phyloP scores from a whole-genome alignment of 2,888 invertebrate species.

The Apodemia hepburni region DNA sequence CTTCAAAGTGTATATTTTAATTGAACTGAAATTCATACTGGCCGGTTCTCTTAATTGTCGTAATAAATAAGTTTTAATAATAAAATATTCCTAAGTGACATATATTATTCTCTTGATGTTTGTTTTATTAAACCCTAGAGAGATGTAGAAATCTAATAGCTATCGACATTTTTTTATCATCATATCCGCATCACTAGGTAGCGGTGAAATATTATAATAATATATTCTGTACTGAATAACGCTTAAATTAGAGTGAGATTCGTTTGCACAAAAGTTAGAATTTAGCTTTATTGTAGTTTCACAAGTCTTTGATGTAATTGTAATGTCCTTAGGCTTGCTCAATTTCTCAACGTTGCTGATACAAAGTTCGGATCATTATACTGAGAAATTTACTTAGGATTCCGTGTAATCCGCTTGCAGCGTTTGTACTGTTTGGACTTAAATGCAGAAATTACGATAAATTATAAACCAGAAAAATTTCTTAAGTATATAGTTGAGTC shows the following conservation, averaged over 20 bases:
- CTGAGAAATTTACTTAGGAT: background rate
- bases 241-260: background rate
- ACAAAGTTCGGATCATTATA: constrained; percentile 9
- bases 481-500: no score
- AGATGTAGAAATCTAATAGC: no score
- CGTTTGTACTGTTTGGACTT: background rate
- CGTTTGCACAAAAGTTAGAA: background rate
- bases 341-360: background rate
- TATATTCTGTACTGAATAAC: background rate
- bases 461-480: background rate
- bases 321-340: background rate
- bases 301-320: constrained; percentile 7
- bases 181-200: background rate
- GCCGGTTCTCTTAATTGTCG: no score
- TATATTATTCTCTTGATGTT: no score
- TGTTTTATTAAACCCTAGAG: no score
- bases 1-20: no score
- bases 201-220: background rate
- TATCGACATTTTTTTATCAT: background rate
- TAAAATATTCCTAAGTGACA: no score
- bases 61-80: no score
- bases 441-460: background rate
- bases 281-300: constrained; percentile 1
- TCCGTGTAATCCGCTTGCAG: background rate
- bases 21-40: no score